Percentiles rank a stretch among this genome's conserved stretches.
Conservation (phyloP, 2,888 invertebrate genomes). For the Dermolepida albohirtum region DNA sequence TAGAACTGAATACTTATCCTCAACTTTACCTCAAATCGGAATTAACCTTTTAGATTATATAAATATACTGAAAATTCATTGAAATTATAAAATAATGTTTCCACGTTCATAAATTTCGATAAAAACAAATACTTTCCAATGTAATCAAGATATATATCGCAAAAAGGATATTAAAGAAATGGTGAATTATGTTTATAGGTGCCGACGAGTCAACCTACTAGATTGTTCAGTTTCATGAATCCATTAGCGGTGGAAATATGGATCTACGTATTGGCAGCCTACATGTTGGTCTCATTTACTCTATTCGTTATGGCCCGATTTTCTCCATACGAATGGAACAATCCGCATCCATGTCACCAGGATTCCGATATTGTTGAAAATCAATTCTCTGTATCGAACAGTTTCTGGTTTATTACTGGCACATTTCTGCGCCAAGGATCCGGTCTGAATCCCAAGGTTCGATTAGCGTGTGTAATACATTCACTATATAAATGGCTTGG, state of each 20-base stretch:
- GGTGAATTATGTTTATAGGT: slow-evolving; percentile 65
- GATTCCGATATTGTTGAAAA: slow-evolving; percentile 76
- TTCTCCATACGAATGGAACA: slow-evolving; percentile 85
- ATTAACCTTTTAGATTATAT: no score
- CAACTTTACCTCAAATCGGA: no score
- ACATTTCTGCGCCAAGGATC: slow-evolving; percentile 89
- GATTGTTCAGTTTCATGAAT: slow-evolving; percentile 87
- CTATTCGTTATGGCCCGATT: slow-evolving; percentile 85
- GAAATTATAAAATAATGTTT: no score
- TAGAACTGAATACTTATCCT: no score
- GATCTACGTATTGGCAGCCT: slow-evolving; percentile 85
- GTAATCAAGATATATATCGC: no score
- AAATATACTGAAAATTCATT: no score
- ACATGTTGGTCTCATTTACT: slow-evolving; percentile 80
- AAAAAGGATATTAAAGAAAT: no score
- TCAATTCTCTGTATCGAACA: slow-evolving; percentile 89
- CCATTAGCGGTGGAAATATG: slow-evolving; percentile 89
- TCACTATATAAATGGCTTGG: neutral
- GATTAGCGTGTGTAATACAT: slow-evolving; percentile 16
- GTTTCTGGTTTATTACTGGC: slow-evolving; percentile 91
- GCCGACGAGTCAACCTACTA: slow-evolving; percentile 76
- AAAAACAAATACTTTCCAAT: no score
- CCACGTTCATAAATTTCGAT: no score
- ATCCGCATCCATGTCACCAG: slow-evolving; percentile 76
- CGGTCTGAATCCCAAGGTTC: slow-evolving; percentile 85